Percentiles rank a stretch among this genome's conserved stretches.
phyloP scores from a whole-genome alignment of 2,888 invertebrate species.

The Pheosia gnoma region DNA sequence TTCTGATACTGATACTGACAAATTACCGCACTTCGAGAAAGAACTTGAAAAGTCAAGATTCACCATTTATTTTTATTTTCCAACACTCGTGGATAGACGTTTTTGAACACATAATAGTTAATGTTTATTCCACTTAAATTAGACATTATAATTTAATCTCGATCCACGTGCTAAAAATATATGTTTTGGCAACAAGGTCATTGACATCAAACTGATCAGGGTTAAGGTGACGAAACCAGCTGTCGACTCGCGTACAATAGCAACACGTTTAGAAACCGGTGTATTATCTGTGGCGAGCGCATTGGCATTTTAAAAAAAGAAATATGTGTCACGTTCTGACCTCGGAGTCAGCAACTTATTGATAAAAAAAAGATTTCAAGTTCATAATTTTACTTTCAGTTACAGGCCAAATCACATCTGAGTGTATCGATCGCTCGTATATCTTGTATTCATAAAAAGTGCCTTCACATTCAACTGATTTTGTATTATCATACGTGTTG shows the following conservation, averaged over 20 bases:
- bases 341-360: background rate
- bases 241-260: slow-evolving; percentile 5
- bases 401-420: background rate
- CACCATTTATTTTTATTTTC: too few species aligned
- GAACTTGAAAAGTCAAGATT: too few species aligned
- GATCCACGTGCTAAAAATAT: background rate
- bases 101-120: too few species aligned
- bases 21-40: too few species aligned
- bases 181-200: background rate
- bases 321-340: background rate
- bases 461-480: too few species aligned
- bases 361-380: background rate
- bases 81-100: too few species aligned
- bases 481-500: too few species aligned
- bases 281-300: background rate
- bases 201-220: slow-evolving; percentile 4
- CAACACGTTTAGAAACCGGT: slow-evolving; percentile 3
- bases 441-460: too few species aligned
- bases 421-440: too few species aligned
- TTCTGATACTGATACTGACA: too few species aligned
- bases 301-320: background rate
- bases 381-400: background rate
- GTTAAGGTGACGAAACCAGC: slow-evolving; percentile 5
- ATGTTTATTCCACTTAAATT: too few species aligned
- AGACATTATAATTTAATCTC: too few species aligned